phyloP scores from a whole-genome alignment of 2,797 vertebrate species.

The Tokudaia muenninki region DNA sequence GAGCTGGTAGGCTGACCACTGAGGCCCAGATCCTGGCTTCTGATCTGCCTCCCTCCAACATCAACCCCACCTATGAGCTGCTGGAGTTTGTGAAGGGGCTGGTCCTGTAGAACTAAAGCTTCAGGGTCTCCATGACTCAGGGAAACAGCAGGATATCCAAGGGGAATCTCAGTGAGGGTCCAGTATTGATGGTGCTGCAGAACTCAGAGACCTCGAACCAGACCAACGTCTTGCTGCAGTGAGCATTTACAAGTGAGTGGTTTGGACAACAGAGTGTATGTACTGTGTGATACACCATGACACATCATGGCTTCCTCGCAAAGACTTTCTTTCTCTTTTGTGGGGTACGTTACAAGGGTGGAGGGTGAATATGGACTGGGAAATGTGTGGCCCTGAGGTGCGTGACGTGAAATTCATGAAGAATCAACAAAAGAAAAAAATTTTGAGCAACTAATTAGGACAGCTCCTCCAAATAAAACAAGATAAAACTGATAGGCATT shows the following conservation, averaged over 20 bases:
- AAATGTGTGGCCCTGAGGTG: neutral
- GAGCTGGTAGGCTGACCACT: neutral
- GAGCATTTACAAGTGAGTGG: neutral
- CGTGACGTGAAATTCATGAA: neutral
- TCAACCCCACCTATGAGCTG: neutral
- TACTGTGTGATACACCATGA: neutral
- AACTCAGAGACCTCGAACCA: neutral
- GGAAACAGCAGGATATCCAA: neutral
- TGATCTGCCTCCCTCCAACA: neutral
- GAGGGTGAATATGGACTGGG: neutral
- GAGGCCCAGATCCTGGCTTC: neutral
- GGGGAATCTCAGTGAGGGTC: neutral
- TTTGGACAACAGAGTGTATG: neutral
- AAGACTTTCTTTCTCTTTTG: neutral
- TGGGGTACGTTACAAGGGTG: neutral
- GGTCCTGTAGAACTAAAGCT: neutral
- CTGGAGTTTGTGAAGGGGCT: neutral
- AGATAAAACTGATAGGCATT: neutral
- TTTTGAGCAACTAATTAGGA: neutral
- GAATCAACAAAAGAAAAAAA: neutral
- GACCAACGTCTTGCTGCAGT: neutral
- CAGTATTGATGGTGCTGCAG: neutral
- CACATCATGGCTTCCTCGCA: neutral
- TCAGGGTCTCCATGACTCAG: neutral
- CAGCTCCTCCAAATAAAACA: neutral